phyloP scores from a whole-genome alignment of 1,140 invertebrate species.

The Plutomurus gul region DNA sequence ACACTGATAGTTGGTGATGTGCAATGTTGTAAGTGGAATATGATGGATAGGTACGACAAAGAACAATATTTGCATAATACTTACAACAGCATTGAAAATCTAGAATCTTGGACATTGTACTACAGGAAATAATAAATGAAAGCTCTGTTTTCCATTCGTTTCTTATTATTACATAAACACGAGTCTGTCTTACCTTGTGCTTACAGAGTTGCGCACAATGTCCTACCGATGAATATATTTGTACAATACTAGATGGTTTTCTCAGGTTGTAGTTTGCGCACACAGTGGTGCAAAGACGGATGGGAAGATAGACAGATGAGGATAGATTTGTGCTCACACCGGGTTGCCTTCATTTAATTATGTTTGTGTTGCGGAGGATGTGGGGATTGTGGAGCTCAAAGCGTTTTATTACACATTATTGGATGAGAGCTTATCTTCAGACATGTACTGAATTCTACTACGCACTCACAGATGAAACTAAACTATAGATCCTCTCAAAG shows the following conservation, averaged over 20 bases:
- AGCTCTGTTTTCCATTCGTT: neutral
- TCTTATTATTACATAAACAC: neutral
- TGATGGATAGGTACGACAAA: no score
- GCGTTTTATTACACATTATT: neutral
- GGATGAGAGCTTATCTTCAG: neutral
- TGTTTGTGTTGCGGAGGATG: neutral
- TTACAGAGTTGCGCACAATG: no score
- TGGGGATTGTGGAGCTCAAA: neutral
- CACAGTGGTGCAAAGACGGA: neutral
- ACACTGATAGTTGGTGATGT: no score
- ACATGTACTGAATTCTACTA: neutral
- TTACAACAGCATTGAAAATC: no score
- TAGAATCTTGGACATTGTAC: no score
- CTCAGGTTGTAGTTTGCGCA: neutral
- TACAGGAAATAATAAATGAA: neutral
- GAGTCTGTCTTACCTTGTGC: neutral
- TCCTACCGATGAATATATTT: no score
- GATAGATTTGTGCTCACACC: neutral
- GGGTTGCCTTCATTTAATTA: conserved; percentile 1
- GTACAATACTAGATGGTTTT: neutral
- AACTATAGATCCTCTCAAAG: neutral
- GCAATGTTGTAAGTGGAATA: no score
- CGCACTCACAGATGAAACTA: neutral
- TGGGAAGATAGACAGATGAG: neutral
- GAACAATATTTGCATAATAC: neutral